These are phyloP conservation scores for Cyaniris semiargus DNA, from an alignment of 2,888 invertebrate genomes.

Conservation along the genomic window DNA sequence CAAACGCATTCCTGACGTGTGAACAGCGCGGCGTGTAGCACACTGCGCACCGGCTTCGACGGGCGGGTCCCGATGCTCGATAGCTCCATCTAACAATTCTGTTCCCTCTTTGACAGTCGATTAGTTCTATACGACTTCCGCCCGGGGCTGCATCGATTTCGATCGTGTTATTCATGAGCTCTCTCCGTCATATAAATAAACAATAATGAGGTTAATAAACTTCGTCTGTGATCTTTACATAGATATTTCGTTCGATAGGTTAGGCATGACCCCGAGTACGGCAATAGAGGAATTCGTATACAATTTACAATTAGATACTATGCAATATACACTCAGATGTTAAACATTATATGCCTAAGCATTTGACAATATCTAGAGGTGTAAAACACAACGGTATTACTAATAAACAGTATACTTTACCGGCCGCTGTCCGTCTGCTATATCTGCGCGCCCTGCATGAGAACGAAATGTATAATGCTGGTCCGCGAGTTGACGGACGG, in stretches of 20 bases:
- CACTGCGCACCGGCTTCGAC: background rate
- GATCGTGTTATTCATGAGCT: background rate
- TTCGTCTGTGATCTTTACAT: background rate
- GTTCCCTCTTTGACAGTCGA: background rate
- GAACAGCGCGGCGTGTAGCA: constrained; percentile 50
- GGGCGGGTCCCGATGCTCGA: background rate
- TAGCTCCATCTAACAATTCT: constrained; percentile 1
- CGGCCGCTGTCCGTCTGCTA: background rate
- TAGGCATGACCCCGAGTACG: background rate
- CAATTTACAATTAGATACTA: background rate
- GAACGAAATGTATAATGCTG: constrained; percentile 43
- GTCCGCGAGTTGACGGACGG: constrained; percentile 33
- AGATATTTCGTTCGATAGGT: background rate
- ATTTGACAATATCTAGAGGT: no score
- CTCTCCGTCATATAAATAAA: background rate
- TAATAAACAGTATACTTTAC: background rate
- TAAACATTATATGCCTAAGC: no score
- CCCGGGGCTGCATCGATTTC: background rate
- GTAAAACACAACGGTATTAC: no score
- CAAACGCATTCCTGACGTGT: constrained; percentile 68
- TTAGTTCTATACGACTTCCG: background rate
- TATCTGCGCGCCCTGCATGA: constrained; percentile 34
- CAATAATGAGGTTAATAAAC: background rate
- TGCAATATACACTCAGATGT: no score
- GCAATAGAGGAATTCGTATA: background rate